These are phyloP conservation scores for Ectropis crepuscularia DNA, from an alignment of 2,888 invertebrate genomes.

Conservation along the genomic window DNA sequence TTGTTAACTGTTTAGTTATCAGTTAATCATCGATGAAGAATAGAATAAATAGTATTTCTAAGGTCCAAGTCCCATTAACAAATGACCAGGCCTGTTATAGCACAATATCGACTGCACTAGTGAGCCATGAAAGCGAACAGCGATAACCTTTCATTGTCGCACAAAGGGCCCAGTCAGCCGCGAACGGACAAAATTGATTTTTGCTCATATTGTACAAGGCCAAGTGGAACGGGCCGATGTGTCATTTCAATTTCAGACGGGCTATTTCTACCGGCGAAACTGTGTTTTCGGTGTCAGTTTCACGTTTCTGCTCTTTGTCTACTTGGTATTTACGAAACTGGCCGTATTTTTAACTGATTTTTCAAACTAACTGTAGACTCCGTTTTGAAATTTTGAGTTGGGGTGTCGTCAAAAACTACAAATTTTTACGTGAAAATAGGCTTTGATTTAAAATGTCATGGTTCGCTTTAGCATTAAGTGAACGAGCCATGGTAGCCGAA, in stretches of 20 bases:
- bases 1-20: too few relatives aligned
- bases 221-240: conserved; percentile 27
- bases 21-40: too few relatives aligned
- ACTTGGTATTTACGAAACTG: background rate
- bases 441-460: too few relatives aligned
- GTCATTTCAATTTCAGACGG: conserved; percentile 19
- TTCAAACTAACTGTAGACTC: too few relatives aligned
- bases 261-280: conserved; percentile 4
- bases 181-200: conserved; percentile 77
- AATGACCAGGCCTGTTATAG: conserved; percentile 61
- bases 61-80: conserved; percentile 47
- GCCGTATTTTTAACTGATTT: background rate
- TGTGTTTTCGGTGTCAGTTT: conserved; percentile 20
- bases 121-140: conserved; percentile 78
- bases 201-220: conserved; percentile 65
- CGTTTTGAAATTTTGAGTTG: too few relatives aligned
- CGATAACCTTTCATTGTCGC: conserved; percentile 77
- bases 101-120: conserved; percentile 65
- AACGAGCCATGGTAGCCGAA: too few relatives aligned
- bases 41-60: too few relatives aligned
- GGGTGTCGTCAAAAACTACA: too few relatives aligned
- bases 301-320: background rate
- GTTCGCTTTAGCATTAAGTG: too few relatives aligned
- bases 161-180: conserved; percentile 76
- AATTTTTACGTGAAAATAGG: background rate